Conservation (phyloP, 1,140 invertebrate genomes). For the Copidosoma floridanum region DNA sequence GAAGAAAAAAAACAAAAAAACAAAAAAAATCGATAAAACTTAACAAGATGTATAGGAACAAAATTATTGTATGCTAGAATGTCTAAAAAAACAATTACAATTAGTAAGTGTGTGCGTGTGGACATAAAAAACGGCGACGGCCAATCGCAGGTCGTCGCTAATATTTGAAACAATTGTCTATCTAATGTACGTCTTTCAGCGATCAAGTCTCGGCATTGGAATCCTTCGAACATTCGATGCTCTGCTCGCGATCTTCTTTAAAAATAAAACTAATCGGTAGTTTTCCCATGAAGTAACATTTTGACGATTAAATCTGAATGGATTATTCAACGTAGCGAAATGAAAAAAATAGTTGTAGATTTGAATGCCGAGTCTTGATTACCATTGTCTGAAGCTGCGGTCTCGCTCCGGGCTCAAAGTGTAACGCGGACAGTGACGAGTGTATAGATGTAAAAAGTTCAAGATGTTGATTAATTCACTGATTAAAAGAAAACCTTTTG, state of each 20-base stretch:
- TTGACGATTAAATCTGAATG: too few species aligned
- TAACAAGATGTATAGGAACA: slow-evolving; percentile 12
- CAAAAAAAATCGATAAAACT: too few species aligned
- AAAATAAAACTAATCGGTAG: too few species aligned
- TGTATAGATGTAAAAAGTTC: slow-evolving; percentile 33
- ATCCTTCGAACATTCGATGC: too few species aligned
- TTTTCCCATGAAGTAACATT: too few species aligned
- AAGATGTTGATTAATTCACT: slow-evolving; percentile 27
- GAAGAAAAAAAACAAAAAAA: background rate
- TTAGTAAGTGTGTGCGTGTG: slow-evolving; percentile 15
- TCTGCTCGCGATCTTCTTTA: too few species aligned
- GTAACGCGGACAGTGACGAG: slow-evolving; percentile 2
- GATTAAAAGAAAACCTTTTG: slow-evolving; percentile 28
- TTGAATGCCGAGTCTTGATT: slow-evolving; percentile 4
- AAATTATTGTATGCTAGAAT: slow-evolving; percentile 20
- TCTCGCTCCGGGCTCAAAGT: slow-evolving; percentile 5
- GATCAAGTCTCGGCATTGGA: slow-evolving; percentile 4
- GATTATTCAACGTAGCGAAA: too few species aligned
- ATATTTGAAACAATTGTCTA: slow-evolving; percentile 16
- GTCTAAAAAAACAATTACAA: slow-evolving; percentile 1
- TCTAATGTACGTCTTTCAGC: slow-evolving; percentile 16
- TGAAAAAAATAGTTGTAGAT: background rate
- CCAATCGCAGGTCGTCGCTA: too few species aligned
- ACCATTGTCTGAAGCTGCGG: slow-evolving; percentile 1
- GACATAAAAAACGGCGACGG: too few species aligned